Evolutionary conservation across 2,113 vertebrate genomes (phyloP).

Genomic region (Xenotilapia flavipinnis): DNA sequence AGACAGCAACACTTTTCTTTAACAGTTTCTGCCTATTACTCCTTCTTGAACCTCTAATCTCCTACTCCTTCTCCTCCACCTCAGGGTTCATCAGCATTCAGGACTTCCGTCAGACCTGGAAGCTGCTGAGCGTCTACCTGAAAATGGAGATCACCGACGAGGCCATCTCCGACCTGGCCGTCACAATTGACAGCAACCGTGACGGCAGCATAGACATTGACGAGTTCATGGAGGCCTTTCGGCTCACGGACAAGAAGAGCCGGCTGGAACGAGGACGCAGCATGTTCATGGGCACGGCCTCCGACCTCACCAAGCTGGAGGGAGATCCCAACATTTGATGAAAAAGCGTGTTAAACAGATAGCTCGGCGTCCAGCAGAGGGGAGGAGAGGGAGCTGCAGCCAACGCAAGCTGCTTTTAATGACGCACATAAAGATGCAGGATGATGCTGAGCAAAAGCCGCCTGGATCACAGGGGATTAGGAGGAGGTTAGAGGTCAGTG

Average conservation of each 20-base stretch:
- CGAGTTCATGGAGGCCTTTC: conserved; percentile 95
- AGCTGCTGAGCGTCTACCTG: conserved; percentile 84
- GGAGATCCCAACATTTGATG: conserved; percentile 55
- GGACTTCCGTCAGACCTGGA: conserved; percentile 90
- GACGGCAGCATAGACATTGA: conserved; percentile 92
- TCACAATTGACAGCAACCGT: conserved; percentile 87
- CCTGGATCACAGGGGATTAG: conserved; percentile 27
- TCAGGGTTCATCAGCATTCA: conserved; percentile 87
- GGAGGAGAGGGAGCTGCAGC: background rate
- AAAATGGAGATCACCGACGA: conserved; percentile 80
- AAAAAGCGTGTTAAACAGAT: background rate
- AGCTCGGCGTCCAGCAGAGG: background rate
- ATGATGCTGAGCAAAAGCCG: conserved; percentile 3
- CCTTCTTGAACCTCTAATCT: background rate
- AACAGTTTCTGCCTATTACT: background rate
- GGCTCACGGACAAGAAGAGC: conserved; percentile 81
- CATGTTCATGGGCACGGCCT: conserved; percentile 63
- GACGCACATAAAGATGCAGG: conserved; percentile 41
- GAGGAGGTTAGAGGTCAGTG: conserved; percentile 4
- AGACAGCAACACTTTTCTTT: background rate
- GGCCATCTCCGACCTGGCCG: conserved; percentile 78
- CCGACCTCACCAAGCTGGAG: conserved; percentile 57
- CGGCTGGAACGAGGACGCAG: conserved; percentile 62
- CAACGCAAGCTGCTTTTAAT: conserved; percentile 38
- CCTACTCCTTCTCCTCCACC: background rate